phyloP scores from a whole-genome alignment of 2,797 vertebrate genomes.

The Urophycis tenuis region DNA sequence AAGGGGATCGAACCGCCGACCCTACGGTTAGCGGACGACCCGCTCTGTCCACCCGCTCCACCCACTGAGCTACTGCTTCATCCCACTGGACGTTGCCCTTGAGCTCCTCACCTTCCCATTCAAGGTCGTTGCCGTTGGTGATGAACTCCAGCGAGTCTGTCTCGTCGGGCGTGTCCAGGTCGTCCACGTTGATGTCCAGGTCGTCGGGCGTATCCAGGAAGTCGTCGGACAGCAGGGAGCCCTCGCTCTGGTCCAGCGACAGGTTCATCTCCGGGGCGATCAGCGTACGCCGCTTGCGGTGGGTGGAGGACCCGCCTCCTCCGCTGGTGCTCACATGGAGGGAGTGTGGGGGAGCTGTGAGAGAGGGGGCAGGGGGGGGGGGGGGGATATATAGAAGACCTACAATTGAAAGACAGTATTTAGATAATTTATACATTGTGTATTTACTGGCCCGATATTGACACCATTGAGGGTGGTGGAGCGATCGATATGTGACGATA shows the following conservation, averaged over 20 bases:
- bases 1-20: too few species aligned
- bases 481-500: not conserved
- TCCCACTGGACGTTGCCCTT: not conserved
- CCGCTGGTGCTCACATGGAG: slow-evolving; percentile 70
- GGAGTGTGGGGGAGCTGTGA: slow-evolving; percentile 78
- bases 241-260: slow-evolving; percentile 94
- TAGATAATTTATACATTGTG: too few species aligned
- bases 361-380: not conserved
- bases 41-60: too few species aligned
- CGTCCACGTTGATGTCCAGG: slow-evolving; percentile 94
- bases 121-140: slow-evolving; percentile 88
- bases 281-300: slow-evolving; percentile 84
- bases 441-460: not conserved
- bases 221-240: slow-evolving; percentile 90
- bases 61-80: too few species aligned
- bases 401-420: too few species aligned
- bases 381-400: too few species aligned
- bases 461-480: not conserved
- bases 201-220: slow-evolving; percentile 93
- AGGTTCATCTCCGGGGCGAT: slow-evolving; percentile 95
- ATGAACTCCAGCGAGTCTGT: slow-evolving; percentile 93
- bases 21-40: too few species aligned
- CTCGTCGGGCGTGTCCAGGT: slow-evolving; percentile 94
- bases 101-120: slow-evolving; percentile 86
- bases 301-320: slow-evolving; percentile 60